Evolutionary conservation across 2,113 vertebrate genomes (phyloP), one percentile per base, ranked within the genome.

Genomic region (Engystomops pustulosus): DNA sequence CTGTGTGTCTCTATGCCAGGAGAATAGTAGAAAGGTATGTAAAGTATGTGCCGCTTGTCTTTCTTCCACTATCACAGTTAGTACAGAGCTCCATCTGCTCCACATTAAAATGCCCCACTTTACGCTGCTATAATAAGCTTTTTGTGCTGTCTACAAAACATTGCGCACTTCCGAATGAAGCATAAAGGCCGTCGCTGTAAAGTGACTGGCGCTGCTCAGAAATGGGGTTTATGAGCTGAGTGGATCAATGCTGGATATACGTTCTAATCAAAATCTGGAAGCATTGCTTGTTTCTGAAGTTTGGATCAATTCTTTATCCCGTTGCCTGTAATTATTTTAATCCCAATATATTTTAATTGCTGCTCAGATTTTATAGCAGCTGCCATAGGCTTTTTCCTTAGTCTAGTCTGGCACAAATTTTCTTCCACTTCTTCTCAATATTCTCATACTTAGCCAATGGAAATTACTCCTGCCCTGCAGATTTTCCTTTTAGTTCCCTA

Each of bases 11-110:
- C 11, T 8, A 45, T 81, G 79, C 67, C 44, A 49, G 71, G 49
- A 4, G 27, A 9, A n/a, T 72, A 60, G 80, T 45, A 68, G 45
- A 81, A 70, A 81, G 65, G 79, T 81, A 70, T 81, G 79, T 70
- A 34, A 81, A 60, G 69, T 10, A 58, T 60, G 69, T 72, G 60
- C 34, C 25, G 80, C 68, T 44, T 81, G 23, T 45, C 49, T 82
- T 53, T 44, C 49, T 49, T 45, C 38, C 34, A 45, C 41, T 79
- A 79, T 79, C 49, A 44, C 36, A 70, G 49, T 41, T 12, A 41
- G 67, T 17, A n/a, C 68, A 58, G 67, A 55, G 80, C 44, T 51
- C 79, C 79, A 81, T 81, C 79, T 81, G 79, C 62, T 81, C 79
- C 14, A 23, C 62, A 67, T 80, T 80, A 68, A 30, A 80, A 32